A percentile compares a stretch with the other conserved stretches of the same genome.
Conservation (phyloP, 2,113 vertebrate species). For the Anolis carolinensis region DNA sequence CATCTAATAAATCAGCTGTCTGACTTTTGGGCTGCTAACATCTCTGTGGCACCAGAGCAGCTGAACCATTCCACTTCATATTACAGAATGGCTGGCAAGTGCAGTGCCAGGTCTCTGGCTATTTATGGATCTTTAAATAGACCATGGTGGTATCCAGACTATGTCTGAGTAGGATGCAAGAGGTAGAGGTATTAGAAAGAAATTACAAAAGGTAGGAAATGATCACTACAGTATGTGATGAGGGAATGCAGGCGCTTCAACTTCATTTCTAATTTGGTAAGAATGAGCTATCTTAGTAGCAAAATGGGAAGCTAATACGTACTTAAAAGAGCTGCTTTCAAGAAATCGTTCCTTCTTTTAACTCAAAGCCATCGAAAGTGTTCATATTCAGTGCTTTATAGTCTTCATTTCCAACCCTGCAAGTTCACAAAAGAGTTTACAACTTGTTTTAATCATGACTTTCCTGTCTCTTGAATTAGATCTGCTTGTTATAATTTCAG, state of each 20-base stretch:
- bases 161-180: background rate
- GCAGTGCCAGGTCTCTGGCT: no score
- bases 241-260: background rate
- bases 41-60: background rate
- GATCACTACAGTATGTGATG: background rate
- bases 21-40: background rate
- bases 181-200: background rate
- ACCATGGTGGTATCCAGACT: background rate
- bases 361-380: background rate
- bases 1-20: background rate
- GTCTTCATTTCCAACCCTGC: background rate
- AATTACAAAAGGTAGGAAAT: background rate
- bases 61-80: no score
- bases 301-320: background rate
- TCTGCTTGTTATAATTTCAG: background rate
- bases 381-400: background rate
- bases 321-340: conserved; percentile 18
- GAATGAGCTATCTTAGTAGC: background rate
- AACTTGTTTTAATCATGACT: background rate
- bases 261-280: background rate
- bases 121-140: background rate
- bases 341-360: background rate
- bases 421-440: background rate
- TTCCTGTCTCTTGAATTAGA: conserved; percentile 18
- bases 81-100: background rate